phyloP scores from a whole-genome alignment of 2,888 invertebrate genomes.

The Drosophila paramelanica region DNA sequence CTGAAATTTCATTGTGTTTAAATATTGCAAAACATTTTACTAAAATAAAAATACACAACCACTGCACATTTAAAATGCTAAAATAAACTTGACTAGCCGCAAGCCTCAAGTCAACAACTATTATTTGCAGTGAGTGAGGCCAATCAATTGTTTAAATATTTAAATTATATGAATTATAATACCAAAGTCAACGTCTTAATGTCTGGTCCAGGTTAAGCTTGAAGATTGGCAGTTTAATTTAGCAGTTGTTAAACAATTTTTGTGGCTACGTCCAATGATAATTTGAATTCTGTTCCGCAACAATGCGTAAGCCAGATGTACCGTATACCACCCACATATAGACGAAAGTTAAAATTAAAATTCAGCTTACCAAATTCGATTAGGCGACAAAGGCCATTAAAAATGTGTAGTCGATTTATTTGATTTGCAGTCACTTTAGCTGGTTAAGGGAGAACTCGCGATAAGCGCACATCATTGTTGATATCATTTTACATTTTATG shows the following conservation, averaged over 20 bases:
- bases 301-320: no score
- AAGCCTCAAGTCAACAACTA: background rate
- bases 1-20: no score
- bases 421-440: conserved; percentile 20
- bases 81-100: conserved; percentile 32
- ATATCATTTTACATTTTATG: conserved; percentile 12
- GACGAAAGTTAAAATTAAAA: background rate
- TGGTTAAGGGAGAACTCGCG: conserved; percentile 1
- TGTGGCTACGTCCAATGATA: conserved; percentile 1
- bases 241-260: background rate
- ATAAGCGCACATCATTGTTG: background rate
- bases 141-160: background rate
- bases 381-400: conserved; percentile 28
- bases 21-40: no score
- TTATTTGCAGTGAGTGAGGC: background rate
- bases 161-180: background rate
- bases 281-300: background rate
- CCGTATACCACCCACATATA: background rate
- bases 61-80: conserved; percentile 3
- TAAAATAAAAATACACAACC: background rate
- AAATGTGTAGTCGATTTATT: conserved; percentile 15
- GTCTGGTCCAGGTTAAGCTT: background rate
- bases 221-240: background rate
- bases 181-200: background rate
- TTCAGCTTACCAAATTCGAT: conserved; percentile 18